These are phyloP conservation scores for Protaetia brevitarsis DNA, from an alignment of 1,140 invertebrate species.

Conservation along the genomic window DNA sequence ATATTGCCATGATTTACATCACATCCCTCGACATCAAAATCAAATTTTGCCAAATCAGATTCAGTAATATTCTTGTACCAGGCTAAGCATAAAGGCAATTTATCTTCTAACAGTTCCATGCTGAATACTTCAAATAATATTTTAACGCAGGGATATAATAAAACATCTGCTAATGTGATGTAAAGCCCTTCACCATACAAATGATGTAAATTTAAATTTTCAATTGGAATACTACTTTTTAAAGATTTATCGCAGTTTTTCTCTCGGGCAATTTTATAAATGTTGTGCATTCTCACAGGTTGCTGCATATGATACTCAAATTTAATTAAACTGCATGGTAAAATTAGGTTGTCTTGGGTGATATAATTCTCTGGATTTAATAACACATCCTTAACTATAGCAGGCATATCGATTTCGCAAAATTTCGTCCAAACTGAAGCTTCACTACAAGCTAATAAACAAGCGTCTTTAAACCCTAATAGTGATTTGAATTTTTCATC, in stretches of 20 bases:
- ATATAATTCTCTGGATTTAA: slow-evolving; percentile 25
- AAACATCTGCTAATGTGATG: slow-evolving; percentile 80
- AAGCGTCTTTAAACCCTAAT: slow-evolving; percentile 74
- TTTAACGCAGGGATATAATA: slow-evolving; percentile 71
- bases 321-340: slow-evolving; percentile 64
- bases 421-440: slow-evolving; percentile 88
- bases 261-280: slow-evolving; percentile 71
- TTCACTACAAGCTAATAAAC: slow-evolving; percentile 78
- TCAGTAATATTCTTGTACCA: slow-evolving; percentile 62
- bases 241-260: slow-evolving; percentile 52
- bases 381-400: slow-evolving; percentile 51
- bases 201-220: slow-evolving; percentile 61
- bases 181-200: slow-evolving; percentile 79
- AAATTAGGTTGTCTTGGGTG: slow-evolving; percentile 29
- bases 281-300: slow-evolving; percentile 82
- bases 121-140: slow-evolving; percentile 58
- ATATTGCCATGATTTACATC: background rate
- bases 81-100: slow-evolving; percentile 62
- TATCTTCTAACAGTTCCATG: slow-evolving; percentile 49
- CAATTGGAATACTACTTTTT: slow-evolving; percentile 50
- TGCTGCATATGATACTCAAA: slow-evolving; percentile 85
- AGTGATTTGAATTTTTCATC: slow-evolving; percentile 53
- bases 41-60: slow-evolving; percentile 26
- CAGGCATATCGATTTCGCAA: slow-evolving; percentile 80
- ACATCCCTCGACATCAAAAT: slow-evolving; percentile 20